phyloP scores from a whole-genome alignment of 2,797 vertebrate species.

The Pygocentrus nattereri region DNA sequence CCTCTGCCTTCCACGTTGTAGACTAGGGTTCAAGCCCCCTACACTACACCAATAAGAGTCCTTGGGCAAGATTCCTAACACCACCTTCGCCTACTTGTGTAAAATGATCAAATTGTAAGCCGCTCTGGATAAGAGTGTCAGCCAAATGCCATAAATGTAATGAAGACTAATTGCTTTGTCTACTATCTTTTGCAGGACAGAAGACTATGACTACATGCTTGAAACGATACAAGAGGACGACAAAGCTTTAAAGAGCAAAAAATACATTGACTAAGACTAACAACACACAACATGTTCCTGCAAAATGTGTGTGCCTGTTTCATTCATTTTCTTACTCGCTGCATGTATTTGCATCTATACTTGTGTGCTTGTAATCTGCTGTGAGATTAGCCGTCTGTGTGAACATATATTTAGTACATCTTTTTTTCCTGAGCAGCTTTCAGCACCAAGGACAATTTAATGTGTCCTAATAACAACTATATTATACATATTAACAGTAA shows the following conservation, averaged over 20 bases:
- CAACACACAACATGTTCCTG: neutral
- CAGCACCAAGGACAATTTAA: neutral
- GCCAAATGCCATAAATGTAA: too few species aligned
- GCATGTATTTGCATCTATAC: slow-evolving; percentile 7
- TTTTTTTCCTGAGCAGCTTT: neutral
- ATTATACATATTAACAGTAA: neutral
- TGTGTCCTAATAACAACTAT: neutral
- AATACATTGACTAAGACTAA: slow-evolving; percentile 28
- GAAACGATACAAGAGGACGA: slow-evolving; percentile 63
- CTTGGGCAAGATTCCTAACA: too few species aligned
- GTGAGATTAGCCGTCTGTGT: neutral
- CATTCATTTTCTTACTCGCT: slow-evolving; percentile 15
- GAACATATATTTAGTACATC: slow-evolving; percentile 9
- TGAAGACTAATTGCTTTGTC: neutral
- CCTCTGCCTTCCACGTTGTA: too few species aligned
- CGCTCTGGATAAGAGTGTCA: too few species aligned
- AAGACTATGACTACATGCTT: slow-evolving; percentile 57
- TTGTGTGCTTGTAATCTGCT: slow-evolving; percentile 21
- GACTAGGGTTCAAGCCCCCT: too few species aligned
- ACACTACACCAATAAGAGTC: too few species aligned
- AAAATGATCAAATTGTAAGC: too few species aligned
- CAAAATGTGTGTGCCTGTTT: slow-evolving; percentile 6
- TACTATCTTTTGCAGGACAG: slow-evolving; percentile 63
- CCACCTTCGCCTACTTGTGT: too few species aligned
- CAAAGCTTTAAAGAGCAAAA: slow-evolving; percentile 53